Conservation (phyloP, 2,888 invertebrate genomes). For the Caenorhabditis angaria region DNA sequence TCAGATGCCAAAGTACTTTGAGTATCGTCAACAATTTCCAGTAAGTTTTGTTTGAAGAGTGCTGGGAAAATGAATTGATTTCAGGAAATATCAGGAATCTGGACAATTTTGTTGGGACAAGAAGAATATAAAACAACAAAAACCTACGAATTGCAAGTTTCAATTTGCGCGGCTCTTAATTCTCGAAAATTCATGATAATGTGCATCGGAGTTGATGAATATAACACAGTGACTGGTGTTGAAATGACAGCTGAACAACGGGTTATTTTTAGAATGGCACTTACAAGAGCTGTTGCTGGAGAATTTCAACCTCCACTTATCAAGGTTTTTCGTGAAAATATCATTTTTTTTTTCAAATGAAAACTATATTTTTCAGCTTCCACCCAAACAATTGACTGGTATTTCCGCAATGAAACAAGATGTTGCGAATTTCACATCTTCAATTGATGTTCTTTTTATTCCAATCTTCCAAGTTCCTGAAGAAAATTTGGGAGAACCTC, state of each 20-base stretch:
- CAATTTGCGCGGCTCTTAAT: slow-evolving; percentile 39
- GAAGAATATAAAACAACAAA: slow-evolving; percentile 18
- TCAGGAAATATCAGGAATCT: slow-evolving; percentile 33
- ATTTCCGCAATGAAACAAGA: slow-evolving; percentile 36
- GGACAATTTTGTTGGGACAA: slow-evolving; percentile 30
- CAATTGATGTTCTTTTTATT: slow-evolving; percentile 30
- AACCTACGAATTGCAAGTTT: slow-evolving; percentile 30
- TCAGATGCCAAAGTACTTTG: slow-evolving; percentile 38
- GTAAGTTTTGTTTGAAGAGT: slow-evolving; percentile 9
- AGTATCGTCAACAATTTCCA: slow-evolving; percentile 24
- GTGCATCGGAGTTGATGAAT: slow-evolving; percentile 31
- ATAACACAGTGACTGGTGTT: slow-evolving; percentile 31
- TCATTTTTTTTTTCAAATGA: background rate
- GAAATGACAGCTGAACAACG: slow-evolving; percentile 28
- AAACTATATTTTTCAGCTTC: slow-evolving; percentile 12
- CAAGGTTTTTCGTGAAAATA: no score
- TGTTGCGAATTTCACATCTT: slow-evolving; percentile 23
- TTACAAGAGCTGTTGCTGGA: slow-evolving; percentile 34
- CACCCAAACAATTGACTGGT: slow-evolving; percentile 34
- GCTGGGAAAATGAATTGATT: background rate
- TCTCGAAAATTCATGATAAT: slow-evolving; percentile 26
- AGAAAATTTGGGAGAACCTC: background rate
- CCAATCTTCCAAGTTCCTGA: slow-evolving; percentile 17
- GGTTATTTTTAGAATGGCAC: slow-evolving; percentile 33
- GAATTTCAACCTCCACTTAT: slow-evolving; percentile 37